phyloP scores from a whole-genome alignment of 2,797 vertebrate genomes.

The Aselliscus stoliczkanus region DNA sequence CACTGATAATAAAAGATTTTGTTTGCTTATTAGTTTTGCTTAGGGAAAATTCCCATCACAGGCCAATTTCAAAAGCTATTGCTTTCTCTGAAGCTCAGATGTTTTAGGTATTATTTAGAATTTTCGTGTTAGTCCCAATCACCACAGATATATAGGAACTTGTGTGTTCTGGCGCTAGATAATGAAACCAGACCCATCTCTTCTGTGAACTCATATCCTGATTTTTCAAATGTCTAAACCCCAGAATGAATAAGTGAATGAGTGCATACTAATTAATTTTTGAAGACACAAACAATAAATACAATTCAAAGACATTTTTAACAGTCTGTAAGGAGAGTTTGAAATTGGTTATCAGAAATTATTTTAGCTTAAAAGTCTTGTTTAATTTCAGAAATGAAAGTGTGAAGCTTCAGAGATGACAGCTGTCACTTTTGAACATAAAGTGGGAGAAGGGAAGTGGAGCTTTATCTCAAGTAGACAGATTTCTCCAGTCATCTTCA shows the following conservation, averaged over 20 bases:
- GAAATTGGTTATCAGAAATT: slow-evolving; percentile 16
- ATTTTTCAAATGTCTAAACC: neutral
- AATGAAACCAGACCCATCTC: neutral
- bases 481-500: slow-evolving; percentile 33
- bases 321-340: slow-evolving; percentile 34
- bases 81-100: neutral
- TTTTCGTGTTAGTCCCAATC: neutral
- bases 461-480: slow-evolving; percentile 57
- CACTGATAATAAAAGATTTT: neutral
- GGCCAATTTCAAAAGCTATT: neutral
- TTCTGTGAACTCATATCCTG: neutral
- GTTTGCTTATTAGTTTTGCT: neutral
- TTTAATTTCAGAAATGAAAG: slow-evolving; percentile 52
- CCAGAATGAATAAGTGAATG: neutral
- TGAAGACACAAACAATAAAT: neutral
- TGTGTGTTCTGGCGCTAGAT: neutral
- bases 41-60: neutral
- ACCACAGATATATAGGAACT: neutral
- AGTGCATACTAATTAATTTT: neutral
- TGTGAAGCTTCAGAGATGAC: slow-evolving; percentile 45
- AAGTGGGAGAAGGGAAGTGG: slow-evolving; percentile 33
- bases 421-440: slow-evolving; percentile 64
- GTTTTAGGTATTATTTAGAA: neutral
- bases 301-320: neutral
- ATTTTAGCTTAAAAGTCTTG: slow-evolving; percentile 25